Conservation (phyloP, 2,113 vertebrate species). For the Oophaga pumilio region DNA sequence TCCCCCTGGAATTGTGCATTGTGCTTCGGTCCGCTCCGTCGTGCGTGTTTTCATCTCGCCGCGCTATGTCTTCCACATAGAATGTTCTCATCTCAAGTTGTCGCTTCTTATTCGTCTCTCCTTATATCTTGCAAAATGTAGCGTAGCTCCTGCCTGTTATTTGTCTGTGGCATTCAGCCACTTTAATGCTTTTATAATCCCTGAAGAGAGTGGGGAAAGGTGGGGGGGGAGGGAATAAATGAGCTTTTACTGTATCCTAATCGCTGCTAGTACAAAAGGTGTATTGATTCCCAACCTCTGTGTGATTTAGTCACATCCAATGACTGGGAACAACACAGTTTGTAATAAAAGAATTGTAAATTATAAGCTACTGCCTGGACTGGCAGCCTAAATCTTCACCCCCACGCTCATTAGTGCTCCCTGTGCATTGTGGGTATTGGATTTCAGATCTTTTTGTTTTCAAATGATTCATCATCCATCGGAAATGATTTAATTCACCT, state of each 20-base stretch:
- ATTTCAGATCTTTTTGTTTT: neutral
- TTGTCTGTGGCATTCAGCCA: conserved; percentile 30
- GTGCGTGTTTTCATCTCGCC: conserved; percentile 27
- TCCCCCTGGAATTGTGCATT: neutral
- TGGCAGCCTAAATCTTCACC: neutral
- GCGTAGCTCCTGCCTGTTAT: conserved; percentile 9
- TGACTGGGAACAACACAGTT: conserved; percentile 30
- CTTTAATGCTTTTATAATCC: conserved; percentile 52
- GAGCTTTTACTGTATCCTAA: conserved; percentile 49
- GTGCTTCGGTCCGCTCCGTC: neutral
- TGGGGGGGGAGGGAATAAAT: conserved; percentile 25
- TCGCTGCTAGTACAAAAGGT: conserved; percentile 44
- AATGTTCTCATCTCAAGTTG: conserved; percentile 51
- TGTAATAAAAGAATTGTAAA: conserved; percentile 20
- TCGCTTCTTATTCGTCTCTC: neutral
- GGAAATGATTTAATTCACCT: neutral
- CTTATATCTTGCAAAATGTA: conserved; percentile 36
- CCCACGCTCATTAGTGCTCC: neutral
- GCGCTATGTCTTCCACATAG: neutral
- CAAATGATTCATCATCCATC: neutral
- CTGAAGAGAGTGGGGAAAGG: neutral
- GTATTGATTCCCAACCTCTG: conserved; percentile 49
- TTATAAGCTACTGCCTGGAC: neutral
- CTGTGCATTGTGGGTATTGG: neutral
- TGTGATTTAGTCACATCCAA: conserved; percentile 29